Evolutionary conservation across 2,797 vertebrate species (phyloP).

Genomic region (Loris lydekkerianus): DNA sequence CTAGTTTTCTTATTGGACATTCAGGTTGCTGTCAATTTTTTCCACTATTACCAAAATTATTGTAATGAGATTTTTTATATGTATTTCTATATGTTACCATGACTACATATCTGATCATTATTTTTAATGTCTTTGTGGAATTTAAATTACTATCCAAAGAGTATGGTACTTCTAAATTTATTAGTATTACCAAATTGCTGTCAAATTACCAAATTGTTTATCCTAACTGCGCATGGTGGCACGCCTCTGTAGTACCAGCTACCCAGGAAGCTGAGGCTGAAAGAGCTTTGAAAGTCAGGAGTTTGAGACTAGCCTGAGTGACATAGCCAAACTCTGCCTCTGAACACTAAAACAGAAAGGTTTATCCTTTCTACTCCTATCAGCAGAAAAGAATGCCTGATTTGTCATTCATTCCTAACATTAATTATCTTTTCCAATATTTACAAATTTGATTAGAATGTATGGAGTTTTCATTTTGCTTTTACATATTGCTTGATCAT

Average conservation of each 20-base stretch:
- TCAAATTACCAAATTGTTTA: background rate
- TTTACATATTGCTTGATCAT: background rate
- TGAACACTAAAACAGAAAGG: background rate
- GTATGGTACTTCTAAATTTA: background rate
- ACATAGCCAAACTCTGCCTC: no score
- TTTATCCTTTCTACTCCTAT: background rate
- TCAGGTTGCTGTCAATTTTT: background rate
- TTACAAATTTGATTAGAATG: background rate
- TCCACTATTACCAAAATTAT: background rate
- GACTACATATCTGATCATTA: background rate
- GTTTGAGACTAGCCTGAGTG: no score
- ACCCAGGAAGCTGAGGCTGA: no score
- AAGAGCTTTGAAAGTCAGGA: no score
- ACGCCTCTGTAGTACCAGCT: no score
- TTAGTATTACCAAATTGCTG: background rate
- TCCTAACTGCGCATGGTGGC: background rate
- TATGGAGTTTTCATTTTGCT: background rate
- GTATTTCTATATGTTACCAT: background rate
- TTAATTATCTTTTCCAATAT: background rate
- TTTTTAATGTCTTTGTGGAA: background rate
- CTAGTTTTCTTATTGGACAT: background rate
- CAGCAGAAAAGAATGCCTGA: background rate
- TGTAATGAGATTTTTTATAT: background rate
- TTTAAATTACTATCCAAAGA: slow-evolving; percentile 3
- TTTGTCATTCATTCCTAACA: background rate